phyloP scores from a whole-genome alignment of 1,140 invertebrate species.

The Pararge aegeria region DNA sequence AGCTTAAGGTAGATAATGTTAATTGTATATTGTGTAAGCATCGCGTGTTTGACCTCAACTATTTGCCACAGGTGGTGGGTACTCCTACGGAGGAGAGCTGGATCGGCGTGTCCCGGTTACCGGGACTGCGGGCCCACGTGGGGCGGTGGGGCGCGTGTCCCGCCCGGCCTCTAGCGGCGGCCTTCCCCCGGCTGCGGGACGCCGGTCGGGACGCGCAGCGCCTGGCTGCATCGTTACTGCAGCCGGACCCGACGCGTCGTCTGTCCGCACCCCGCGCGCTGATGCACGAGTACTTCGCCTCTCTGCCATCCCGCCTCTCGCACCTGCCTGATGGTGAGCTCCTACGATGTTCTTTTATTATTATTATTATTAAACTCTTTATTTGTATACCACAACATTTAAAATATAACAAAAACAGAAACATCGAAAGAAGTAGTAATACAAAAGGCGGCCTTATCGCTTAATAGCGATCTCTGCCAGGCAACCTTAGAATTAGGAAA shows the following conservation, averaged over 20 bases:
- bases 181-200: slow-evolving; percentile 93
- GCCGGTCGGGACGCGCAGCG: slow-evolving; percentile 91
- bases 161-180: slow-evolving; percentile 88
- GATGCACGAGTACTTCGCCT: slow-evolving; percentile 93
- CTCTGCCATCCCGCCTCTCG: slow-evolving; percentile 91
- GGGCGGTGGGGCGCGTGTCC: slow-evolving; percentile 85
- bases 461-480: too few relatives aligned
- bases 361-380: too few relatives aligned
- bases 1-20: too few relatives aligned
- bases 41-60: neutral
- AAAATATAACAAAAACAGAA: too few relatives aligned
- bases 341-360: too few relatives aligned
- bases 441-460: too few relatives aligned
- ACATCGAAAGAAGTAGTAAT: too few relatives aligned
- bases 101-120: slow-evolving; percentile 92
- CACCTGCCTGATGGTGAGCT: slow-evolving; percentile 93
- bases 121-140: slow-evolving; percentile 91
- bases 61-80: slow-evolving; percentile 85
- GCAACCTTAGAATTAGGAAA: too few relatives aligned
- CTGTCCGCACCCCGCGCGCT: slow-evolving; percentile 94
- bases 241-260: slow-evolving; percentile 93
- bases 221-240: slow-evolving; percentile 90
- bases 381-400: too few relatives aligned
- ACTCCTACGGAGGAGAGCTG: slow-evolving; percentile 95
- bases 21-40: too few relatives aligned